A percentile compares a stretch with the other conserved stretches of the same genome.
Conservation (phyloP, 1,140 invertebrate genomes). For the Phymastichus coffea region DNA sequence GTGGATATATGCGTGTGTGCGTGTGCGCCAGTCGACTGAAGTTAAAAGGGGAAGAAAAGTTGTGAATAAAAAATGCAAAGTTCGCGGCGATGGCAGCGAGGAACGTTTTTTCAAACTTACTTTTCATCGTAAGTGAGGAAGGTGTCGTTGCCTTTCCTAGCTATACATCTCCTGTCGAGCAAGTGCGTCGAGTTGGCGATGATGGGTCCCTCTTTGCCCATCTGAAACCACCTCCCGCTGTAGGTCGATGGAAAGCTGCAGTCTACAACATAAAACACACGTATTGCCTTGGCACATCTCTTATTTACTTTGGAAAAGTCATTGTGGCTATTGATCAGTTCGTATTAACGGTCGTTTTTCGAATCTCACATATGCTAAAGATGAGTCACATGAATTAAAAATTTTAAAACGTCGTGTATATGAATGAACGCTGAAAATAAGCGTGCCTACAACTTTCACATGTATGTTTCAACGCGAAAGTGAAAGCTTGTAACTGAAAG, state of each 20-base stretch:
- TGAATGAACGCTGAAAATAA: too few species aligned
- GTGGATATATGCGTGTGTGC: too few species aligned
- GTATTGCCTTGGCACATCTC: too few species aligned
- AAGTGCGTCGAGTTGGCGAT: conserved; percentile 53
- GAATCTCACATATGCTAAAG: too few species aligned
- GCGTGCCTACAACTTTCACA: too few species aligned
- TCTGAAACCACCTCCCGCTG: conserved; percentile 60
- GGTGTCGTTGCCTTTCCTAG: conserved; percentile 51
- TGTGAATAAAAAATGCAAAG: background rate
- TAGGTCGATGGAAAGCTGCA: conserved; percentile 58
- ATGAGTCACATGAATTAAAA: too few species aligned
- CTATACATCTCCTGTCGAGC: conserved; percentile 53
- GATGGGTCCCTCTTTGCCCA: conserved; percentile 47
- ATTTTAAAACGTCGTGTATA: too few species aligned
- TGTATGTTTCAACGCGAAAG: too few species aligned
- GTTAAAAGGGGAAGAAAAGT: background rate
- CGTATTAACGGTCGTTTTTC: too few species aligned
- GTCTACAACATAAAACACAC: conserved; percentile 38
- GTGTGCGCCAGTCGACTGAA: too few species aligned
- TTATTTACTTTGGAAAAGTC: too few species aligned
- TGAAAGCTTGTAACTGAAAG: background rate
- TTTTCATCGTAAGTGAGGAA: conserved; percentile 51
- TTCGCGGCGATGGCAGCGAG: background rate
- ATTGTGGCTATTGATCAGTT: too few species aligned
- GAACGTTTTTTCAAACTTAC: conserved; percentile 38